Evolutionary conservation across 2,113 vertebrate species (phyloP).

Genomic region (Rhabdornis inornatus): DNA sequence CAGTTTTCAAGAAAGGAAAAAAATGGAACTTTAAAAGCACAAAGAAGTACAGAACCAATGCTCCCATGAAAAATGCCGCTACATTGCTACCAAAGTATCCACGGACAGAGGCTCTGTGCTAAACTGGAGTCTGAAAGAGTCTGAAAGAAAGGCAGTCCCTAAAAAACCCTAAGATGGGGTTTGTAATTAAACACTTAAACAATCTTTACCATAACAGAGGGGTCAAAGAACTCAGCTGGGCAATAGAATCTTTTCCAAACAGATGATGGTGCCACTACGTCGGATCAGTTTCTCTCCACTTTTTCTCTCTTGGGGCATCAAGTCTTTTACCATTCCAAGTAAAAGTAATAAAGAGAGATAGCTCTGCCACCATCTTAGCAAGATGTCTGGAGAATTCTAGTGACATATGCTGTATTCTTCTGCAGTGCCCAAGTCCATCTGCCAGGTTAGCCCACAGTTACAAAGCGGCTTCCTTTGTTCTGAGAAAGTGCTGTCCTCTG

Average conservation of each 20-base stretch:
- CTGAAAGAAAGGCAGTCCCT: not conserved
- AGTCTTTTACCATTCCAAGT: conserved; percentile 58
- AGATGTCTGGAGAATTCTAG: conserved; percentile 64
- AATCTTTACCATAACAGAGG: conserved; percentile 31
- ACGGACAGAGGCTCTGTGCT: conserved; percentile 5
- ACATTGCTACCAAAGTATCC: conserved; percentile 21
- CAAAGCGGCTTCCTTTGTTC: conserved; percentile 88
- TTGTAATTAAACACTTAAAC: conserved; percentile 34
- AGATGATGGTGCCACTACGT: conserved; percentile 22
- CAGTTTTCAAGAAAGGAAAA: conserved; percentile 17
- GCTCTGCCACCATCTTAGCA: conserved; percentile 61
- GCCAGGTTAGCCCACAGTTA: conserved; percentile 82
- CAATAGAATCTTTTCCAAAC: conserved; percentile 43
- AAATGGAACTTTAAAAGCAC: not conserved
- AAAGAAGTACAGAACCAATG: conserved; percentile 15
- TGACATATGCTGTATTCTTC: conserved; percentile 38
- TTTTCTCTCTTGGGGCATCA: conserved; percentile 34
- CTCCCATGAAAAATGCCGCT: conserved; percentile 36
- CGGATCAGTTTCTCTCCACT: not conserved
- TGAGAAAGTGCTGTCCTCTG: conserved; percentile 78
- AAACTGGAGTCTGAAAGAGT: conserved; percentile 40
- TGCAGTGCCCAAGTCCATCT: conserved; percentile 32
- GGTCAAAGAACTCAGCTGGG: conserved; percentile 29
- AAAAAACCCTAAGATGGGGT: conserved; percentile 50
- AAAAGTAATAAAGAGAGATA: conserved; percentile 57